phyloP scores from a whole-genome alignment of 2,113 vertebrate genomes.

The Thinocorus orbignyianus region DNA sequence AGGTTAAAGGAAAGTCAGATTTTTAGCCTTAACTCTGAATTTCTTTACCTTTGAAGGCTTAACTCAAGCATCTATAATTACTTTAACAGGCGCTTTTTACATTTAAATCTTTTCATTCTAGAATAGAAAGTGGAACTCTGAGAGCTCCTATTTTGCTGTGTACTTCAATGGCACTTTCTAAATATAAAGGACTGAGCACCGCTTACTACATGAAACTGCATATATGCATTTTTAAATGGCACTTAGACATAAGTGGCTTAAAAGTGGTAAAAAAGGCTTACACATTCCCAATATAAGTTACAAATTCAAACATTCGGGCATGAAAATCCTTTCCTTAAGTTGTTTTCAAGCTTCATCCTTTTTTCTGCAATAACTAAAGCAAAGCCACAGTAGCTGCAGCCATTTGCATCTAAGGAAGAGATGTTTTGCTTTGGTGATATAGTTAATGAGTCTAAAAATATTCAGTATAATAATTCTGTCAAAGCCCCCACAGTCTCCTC shows the following conservation, averaged over 20 bases:
- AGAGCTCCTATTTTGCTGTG: conserved; percentile 37
- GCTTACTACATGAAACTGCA: conserved; percentile 32
- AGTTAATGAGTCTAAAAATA: conserved; percentile 94
- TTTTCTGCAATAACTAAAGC: conserved; percentile 86
- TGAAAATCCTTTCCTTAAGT: conserved; percentile 77
- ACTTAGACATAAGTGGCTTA: conserved; percentile 63
- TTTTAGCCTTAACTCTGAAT: conserved; percentile 67
- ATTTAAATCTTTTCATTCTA: conserved; percentile 41
- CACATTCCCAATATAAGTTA: conserved; percentile 57
- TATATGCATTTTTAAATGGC: conserved; percentile 67
- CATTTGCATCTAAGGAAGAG: conserved; percentile 87
- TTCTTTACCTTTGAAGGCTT: conserved; percentile 65
- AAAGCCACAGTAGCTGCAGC: conserved; percentile 83
- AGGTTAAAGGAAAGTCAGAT: conserved; percentile 64
- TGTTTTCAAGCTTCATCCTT: conserved; percentile 82
- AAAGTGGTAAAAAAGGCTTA: conserved; percentile 63
- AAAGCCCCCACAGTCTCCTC: conserved; percentile 89
- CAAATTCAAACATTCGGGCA: conserved; percentile 79
- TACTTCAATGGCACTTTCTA: not conserved
- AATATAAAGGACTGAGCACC: conserved; percentile 40
- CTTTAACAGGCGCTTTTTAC: conserved; percentile 12
- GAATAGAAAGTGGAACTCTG: not conserved
- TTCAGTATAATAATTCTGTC: conserved; percentile 93
- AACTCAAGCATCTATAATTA: conserved; percentile 66
- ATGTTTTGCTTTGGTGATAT: conserved; percentile 90